A percentile compares a stretch with the other conserved stretches of the same genome.
Conservation (phyloP, 1,140 invertebrate genomes). For the Drosophila fuyamai region DNA sequence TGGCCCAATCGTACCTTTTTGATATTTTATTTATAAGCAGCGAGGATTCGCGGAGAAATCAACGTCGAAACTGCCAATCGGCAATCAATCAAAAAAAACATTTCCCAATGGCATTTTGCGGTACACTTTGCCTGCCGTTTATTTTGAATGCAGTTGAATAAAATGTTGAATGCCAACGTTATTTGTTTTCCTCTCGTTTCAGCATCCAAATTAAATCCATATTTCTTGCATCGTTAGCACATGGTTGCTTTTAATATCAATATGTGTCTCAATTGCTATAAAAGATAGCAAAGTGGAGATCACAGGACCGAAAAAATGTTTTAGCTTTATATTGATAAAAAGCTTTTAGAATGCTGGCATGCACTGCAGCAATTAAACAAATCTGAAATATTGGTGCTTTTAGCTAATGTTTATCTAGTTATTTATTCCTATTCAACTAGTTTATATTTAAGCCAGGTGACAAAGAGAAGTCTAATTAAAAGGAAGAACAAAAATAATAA, state of each 20-base stretch:
- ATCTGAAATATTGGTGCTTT: no score
- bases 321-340: no score
- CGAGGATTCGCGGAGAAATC: conserved; percentile 55
- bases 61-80: conserved; percentile 72
- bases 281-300: not conserved
- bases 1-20: conserved; percentile 21
- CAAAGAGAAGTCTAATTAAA: no score
- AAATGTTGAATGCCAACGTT: conserved; percentile 10
- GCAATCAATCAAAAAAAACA: conserved; percentile 72
- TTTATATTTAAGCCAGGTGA: no score
- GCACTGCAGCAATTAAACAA: no score
- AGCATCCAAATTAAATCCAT: conserved; percentile 26
- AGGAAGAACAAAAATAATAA: no score
- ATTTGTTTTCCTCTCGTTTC: conserved; percentile 14
- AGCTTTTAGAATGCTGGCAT: no score
- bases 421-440: no score
- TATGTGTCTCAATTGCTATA: not conserved
- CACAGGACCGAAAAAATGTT: not conserved
- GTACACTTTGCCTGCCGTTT: conserved; percentile 17
- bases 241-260: not conserved
- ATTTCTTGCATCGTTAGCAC: conserved; percentile 7
- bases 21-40: conserved; percentile 76
- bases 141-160: conserved; percentile 30
- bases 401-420: no score
- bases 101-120: conserved; percentile 55